Base-by-base conservation (phyloP, 2,113 vertebrate species). In the Rhombomys opimus region DNA sequence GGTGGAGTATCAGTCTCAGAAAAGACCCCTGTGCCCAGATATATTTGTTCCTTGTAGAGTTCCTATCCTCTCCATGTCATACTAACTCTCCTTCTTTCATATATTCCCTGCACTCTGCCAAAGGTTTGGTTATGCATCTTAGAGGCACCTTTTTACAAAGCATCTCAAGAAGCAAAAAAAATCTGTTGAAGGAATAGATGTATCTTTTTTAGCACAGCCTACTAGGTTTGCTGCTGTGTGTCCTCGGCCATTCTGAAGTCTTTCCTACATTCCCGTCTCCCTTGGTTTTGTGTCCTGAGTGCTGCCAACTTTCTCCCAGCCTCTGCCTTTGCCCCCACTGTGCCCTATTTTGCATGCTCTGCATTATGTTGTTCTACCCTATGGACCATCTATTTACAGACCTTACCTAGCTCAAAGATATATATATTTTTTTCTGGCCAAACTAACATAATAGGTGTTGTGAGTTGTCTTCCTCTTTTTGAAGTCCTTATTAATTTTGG, bases 281-380 rank as follows among this genome's bases (percentile, higher is more conserved):
- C 4, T 46, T 59, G 63, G 12, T 14, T 59, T 0, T 0, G 17
- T 35, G 2, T 1, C 38, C 30, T 2, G 2, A 0, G 23, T 7
- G 54, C 70, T 41, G 30, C n/a, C 17, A 0, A 57, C 78, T 68
- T 50, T 35, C 25, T 9, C 54, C 23, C 8, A 35, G 32, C 13
- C 0, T 8, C 38, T 18, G 1, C 3, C 0, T 17, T 22, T 59
- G 32, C 27, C 2, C 27, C 46, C n/a, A 0, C n/a, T 0, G 0
- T 67, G 59, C 18, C 22, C 63, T 91, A 46, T 52, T 77, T 35
- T 20, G 32, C 15, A 4, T 41, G 5, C 30, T 65, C 9, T 27
- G 72, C 0, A 7, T 38, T 17, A 18, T n/a, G 2, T n/a, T 10
- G 0, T 86, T 81, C 18, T 23, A 17, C 35, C 4, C 41, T 15